Evolutionary conservation across 1,140 invertebrate species (phyloP).

Genomic region (Penaeus japonicus): DNA sequence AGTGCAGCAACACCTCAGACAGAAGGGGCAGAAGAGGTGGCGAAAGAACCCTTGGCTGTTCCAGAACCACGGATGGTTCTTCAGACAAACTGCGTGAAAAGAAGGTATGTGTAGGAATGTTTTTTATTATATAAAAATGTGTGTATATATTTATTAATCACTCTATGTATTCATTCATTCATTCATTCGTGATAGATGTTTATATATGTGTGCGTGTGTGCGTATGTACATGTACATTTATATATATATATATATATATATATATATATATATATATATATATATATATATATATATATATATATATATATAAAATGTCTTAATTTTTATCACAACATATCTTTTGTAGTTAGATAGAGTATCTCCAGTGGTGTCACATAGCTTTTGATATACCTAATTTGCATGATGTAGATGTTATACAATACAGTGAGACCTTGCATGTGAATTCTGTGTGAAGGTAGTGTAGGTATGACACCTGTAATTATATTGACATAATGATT

Average conservation of each 20-base stretch:
- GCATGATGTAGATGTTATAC: too few relatives aligned
- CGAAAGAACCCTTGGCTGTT: constrained; percentile 23
- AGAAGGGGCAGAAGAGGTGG: constrained; percentile 24
- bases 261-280: background rate
- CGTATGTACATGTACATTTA: background rate
- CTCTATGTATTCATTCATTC: background rate
- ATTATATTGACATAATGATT: too few relatives aligned
- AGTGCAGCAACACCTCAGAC: background rate
- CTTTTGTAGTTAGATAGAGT: too few relatives aligned
- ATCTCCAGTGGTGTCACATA: too few relatives aligned
- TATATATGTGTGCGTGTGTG: background rate
- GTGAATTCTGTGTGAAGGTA: too few relatives aligned
- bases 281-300: background rate
- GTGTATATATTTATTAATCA: background rate
- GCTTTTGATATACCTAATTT: too few relatives aligned
- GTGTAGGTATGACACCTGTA: too few relatives aligned
- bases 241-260: constrained; percentile 10
- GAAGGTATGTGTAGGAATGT: constrained; percentile 22
- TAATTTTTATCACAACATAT: too few relatives aligned
- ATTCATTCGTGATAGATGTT: background rate
- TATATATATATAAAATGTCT: background rate
- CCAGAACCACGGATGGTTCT: constrained; percentile 48
- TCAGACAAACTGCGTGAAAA: constrained; percentile 52
- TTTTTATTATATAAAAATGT: background rate
- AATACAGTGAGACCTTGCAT: too few relatives aligned